Conservation (phyloP, 2,888 invertebrate genomes). For the Trachelus troglodyta region DNA sequence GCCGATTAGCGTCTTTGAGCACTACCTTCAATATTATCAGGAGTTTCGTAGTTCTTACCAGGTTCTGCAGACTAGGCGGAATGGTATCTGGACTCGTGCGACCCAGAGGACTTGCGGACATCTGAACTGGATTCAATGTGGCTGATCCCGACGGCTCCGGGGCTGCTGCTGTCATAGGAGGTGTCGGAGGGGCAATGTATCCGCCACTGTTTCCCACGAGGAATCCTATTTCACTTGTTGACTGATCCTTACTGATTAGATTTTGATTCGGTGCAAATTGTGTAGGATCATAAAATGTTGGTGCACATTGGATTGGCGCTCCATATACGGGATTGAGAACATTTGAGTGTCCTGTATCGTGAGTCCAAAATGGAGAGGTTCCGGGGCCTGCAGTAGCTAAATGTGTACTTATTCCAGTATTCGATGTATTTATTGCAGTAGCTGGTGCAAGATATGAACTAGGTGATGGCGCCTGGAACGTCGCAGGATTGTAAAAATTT, state of each 20-base stretch:
- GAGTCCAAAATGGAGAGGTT: conserved; percentile 7
- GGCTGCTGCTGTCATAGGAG: conserved; percentile 36
- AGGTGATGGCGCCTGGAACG: background rate
- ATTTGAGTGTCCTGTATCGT: conserved; percentile 7
- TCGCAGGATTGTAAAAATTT: background rate
- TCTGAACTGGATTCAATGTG: conserved; percentile 57
- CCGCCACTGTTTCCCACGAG: background rate
- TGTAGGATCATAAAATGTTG: conserved; percentile 47
- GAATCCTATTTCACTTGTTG: background rate
- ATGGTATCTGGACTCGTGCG: conserved; percentile 41
- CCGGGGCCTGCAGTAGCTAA: conserved; percentile 11
- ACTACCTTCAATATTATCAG: background rate
- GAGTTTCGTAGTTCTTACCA: conserved; percentile 41
- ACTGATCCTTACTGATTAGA: conserved; percentile 1
- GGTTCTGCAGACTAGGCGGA: conserved; percentile 56
- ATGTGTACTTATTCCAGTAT: background rate
- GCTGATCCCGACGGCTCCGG: conserved; percentile 59
- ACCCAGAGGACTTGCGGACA: conserved; percentile 48
- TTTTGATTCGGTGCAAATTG: conserved; percentile 34
- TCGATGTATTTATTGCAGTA: background rate
- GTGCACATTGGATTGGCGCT: conserved; percentile 16
- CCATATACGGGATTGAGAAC: conserved; percentile 20
- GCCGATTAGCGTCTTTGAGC: background rate
- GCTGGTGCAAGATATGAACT: background rate
- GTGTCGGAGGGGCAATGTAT: conserved; percentile 20